phyloP scores from a whole-genome alignment of 1,140 invertebrate genomes.

The Drosophila nasuta region DNA sequence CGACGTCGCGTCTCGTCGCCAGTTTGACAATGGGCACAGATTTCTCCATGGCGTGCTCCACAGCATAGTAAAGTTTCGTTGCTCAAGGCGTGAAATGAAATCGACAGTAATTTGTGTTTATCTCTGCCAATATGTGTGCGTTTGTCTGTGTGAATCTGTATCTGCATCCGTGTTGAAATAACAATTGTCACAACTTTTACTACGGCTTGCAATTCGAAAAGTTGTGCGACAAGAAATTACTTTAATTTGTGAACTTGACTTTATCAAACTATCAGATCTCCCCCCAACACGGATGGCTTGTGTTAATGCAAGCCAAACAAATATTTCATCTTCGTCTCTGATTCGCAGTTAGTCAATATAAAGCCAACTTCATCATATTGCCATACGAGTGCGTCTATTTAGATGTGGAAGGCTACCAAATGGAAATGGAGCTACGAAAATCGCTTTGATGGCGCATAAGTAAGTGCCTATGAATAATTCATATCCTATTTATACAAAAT shows the following conservation, averaged over 20 bases:
- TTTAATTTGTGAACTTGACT: conserved; percentile 77
- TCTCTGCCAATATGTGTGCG: conserved; percentile 42
- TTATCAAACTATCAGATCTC: conserved; percentile 71
- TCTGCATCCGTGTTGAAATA: conserved; percentile 52
- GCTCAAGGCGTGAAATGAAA: conserved; percentile 83
- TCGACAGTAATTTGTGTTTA: conserved; percentile 82
- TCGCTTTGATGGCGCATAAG: conserved; percentile 81
- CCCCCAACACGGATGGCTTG: conserved; percentile 43
- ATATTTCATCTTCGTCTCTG: conserved; percentile 42
- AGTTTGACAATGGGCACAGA: conserved; percentile 39
- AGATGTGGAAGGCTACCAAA: conserved; percentile 9
- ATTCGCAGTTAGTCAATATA: conserved; percentile 54
- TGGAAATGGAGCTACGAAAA: conserved; percentile 54
- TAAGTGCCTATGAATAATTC: conserved; percentile 78
- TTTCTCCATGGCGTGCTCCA: conserved; percentile 44
- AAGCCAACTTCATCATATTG: conserved; percentile 69
- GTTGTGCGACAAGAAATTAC: conserved; percentile 71
- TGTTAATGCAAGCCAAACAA: conserved; percentile 59
- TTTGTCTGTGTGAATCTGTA: conserved; percentile 22
- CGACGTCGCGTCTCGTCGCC: conserved; percentile 27
- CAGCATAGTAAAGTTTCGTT: conserved; percentile 71
- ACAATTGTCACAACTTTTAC: conserved; percentile 78
- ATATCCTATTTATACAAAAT: conserved; percentile 79
- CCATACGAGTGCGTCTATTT: conserved; percentile 34
- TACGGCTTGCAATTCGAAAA: conserved; percentile 29